Base-by-base conservation (phyloP, 2,797 vertebrate species). In the Chiloscyllium punctatum region DNA sequence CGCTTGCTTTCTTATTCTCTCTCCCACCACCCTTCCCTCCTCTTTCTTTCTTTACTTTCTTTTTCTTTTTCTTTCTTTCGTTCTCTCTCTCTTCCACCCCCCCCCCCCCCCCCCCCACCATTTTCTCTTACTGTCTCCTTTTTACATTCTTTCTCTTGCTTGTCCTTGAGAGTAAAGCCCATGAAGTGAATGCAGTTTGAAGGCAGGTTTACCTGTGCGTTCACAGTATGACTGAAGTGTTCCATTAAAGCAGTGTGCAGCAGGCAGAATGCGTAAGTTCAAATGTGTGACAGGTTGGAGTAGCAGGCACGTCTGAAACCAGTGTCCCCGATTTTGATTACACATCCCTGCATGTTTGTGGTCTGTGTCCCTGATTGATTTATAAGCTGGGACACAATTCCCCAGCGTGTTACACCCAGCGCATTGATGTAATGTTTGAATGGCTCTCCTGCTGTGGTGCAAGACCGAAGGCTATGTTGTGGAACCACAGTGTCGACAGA, bases 21-120 rank as follows among this genome's bases (percentile, higher is more conserved):
- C 25, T 4, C 6, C 42, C 8, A 18, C 1, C 6, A 0, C 48
- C 25, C 84, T 6, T 4, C 25, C 3, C 51, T 1, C 1, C 0
- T 33, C 82, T 27, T 23, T 77, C 16, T n/a, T n/a, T n/a, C n/a
- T n/a, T n/a, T n/a, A n/a, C n/a, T n/a, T n/a, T n/a, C n/a, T n/a
- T n/a, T n/a, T n/a, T n/a, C n/a, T n/a, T n/a, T n/a, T n/a, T n/a
- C n/a, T n/a, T n/a, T n/a, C n/a, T n/a, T n/a, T n/a, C n/a, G n/a
- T n/a, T n/a, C n/a, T n/a, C 69, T 71, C 74, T 79, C 8, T 6
- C 71, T 5, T 0, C 0, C 71, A 0, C 82, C 48, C 18, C 4
- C 23, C 1, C 6, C 1, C 48, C 25, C 84, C 8, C 5, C 25
- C 3, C 51, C 1, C 1, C 0, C 11, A 82, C 23, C 30, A 27